Base-by-base conservation (phyloP, 2,113 vertebrate species). In the Butorides virescens region DNA sequence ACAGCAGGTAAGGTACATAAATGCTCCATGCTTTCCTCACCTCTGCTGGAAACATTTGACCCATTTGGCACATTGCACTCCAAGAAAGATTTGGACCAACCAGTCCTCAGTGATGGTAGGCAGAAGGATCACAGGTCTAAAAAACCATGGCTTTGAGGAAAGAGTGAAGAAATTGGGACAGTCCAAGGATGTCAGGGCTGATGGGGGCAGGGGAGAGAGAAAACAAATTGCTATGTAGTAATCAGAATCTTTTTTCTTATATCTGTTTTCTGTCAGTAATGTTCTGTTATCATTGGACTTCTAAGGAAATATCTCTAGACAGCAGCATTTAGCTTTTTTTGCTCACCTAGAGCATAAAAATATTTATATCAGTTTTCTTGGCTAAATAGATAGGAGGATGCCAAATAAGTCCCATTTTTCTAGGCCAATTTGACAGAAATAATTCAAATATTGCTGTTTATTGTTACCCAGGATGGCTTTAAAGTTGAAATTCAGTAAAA, bases 211-310 rank as follows among this genome's bases (percentile, higher is more conserved):
- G n/a, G 20, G n/a, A 50, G 15, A 73, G 26, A 8, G 19, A 93
- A 96, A 85, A 53, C 37, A 88, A 88, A 77, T 74, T 90, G 59
- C 71, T 15, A 23, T 66, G 18, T 85, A 91, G 49, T 78, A 65
- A 52, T 72, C 81, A 78, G 30, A 71, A 68, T 89, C 10, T 81
- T 82, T 49, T 82, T 93, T 93, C 56, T 92, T 78, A 20, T 67
- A 66, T 92, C 70, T 85, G 27, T 81, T 30, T 87, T 91, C 86
- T 92, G 92, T 92, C 90, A 95, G 80, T 73, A 53, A 63, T 44
- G 5, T 88, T 95, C 89, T 89, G 78, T 95, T 95, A 95, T 95
- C 86, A 73, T 87, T 87, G 34, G 55, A 85, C 87, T 96, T 95
- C 93, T 95, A 93, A 92, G 59, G 37, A 85, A 91, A 29, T 82